Evolutionary conservation across 2,797 vertebrate species (phyloP).

Genomic region (Chaetophractus vellerosus): DNA sequence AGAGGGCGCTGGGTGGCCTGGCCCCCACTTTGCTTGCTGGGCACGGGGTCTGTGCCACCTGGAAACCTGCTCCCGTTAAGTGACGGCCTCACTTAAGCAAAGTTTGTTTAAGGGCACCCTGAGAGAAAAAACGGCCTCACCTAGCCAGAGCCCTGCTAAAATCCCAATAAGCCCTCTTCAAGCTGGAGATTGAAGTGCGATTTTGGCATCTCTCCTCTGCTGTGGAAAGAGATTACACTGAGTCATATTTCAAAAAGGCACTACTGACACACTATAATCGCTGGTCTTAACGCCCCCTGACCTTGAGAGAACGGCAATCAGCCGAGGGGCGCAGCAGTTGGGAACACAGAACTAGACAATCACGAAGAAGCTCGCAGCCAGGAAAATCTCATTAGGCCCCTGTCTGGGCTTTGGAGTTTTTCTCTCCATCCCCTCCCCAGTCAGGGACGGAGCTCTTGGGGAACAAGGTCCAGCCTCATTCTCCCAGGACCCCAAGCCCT

Average conservation of each 20-base stretch:
- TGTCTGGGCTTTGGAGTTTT: background rate
- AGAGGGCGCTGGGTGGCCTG: background rate
- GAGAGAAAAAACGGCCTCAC: slow-evolving; percentile 75
- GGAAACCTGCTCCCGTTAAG: slow-evolving; percentile 24
- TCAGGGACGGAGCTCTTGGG: background rate
- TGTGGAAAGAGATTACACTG: slow-evolving; percentile 85
- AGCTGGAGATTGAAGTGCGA: slow-evolving; percentile 81
- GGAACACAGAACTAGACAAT: slow-evolving; percentile 57
- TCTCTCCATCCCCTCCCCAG: background rate
- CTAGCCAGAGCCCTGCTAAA: slow-evolving; percentile 74
- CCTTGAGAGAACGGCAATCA: slow-evolving; percentile 75
- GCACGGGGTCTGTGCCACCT: background rate
- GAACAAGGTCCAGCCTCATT: background rate
- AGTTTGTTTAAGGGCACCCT: slow-evolving; percentile 81
- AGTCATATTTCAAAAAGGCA: slow-evolving; percentile 85
- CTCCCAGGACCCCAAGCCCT: background rate
- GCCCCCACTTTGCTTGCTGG: background rate
- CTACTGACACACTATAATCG: slow-evolving; percentile 85
- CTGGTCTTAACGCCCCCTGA: slow-evolving; percentile 85
- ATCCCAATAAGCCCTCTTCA: slow-evolving; percentile 77
- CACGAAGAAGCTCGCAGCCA: background rate
- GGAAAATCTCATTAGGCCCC: background rate
- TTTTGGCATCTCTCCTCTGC: slow-evolving; percentile 84
- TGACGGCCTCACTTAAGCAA: slow-evolving; percentile 66
- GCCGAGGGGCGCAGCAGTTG: background rate